Base-by-base conservation (phyloP, 2,113 vertebrate species). In the Nothocercus julius region DNA sequence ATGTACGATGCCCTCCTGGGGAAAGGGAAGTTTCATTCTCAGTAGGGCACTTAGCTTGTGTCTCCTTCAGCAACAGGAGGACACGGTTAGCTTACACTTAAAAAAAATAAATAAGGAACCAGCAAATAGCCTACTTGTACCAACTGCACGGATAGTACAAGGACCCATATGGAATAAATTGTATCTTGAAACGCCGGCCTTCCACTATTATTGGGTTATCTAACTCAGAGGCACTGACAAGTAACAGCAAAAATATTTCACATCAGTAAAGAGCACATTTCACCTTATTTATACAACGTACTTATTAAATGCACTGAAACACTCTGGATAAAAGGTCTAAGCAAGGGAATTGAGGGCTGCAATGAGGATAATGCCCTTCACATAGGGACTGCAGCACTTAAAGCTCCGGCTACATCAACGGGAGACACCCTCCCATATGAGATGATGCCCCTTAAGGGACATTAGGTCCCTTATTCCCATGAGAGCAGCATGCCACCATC, bases 401-500 rank as follows among this genome's bases (percentile, higher is more conserved):
- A 18, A 49, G 8, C 0, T n/a, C 49, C 13, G 34, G 63, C 42
- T 25, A 22, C 20, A 3, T 11, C 58, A 63, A n/a, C 0, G 0
- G 32, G 54, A 42, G 36, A 28, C 18, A 49, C 49, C 49, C 49
- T 49, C 21, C 49, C 49, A 20, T 49, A 49, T 49, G 49, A 49
- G 49, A 49, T 49, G 21, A 49, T 49, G 49, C 21, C 49, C 20
- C 21, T 49, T 49, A 49, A 11, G 49, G 21, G 21, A 49, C 49
- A 49, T 49, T 22, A 30, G 2, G 30, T 5, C 15, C n/a, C 24
- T 34, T 36, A 34, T 56, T 44, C 32, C 44, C 58, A 76, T 38
- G 3, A 0, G 2, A 27, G 44, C 30, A 82, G 17, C 21, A 25
- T 15, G 27, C 49, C 68, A 28, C 56, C 45, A 74, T 38, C 8